Base-by-base conservation (phyloP, 2,888 invertebrate genomes). In the Tenthredo amoena region DNA sequence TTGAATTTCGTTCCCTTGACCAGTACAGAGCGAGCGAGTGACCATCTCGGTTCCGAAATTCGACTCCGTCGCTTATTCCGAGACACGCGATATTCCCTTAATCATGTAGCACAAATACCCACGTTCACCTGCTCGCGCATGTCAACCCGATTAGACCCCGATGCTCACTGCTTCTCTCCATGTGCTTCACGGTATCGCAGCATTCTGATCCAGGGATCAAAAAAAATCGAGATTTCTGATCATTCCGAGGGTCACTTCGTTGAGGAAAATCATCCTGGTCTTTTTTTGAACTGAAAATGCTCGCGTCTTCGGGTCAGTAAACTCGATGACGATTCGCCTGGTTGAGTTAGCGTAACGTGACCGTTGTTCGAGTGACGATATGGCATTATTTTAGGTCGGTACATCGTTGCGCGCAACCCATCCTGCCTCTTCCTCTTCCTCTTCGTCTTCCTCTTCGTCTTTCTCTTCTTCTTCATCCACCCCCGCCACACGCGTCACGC, bases 331-430 rank as follows among this genome's bases (percentile, higher is more conserved):
- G 62, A 62, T 62, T 62, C 71, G 37, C 37, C 71, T 71, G 0
- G 26, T n/a, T 37, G 26, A 26, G 12, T 26, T 5, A 4, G 6
- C 62, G 31, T 6, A 31, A 15, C 71, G 15, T 15, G 0, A 26
- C n/a, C 68, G 15, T 31, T 62, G 7, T 58, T 2, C 21, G 21
- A 58, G 58, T 10, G 2, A 26, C 58, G 9, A 21, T 58, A n/a
- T 10, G 76, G 76, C 76, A 76, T 76, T 76, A 76, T 76, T 76
- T 76, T 50, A 50, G 76, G 76, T 50, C 74, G 74, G 74, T 72
- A 47, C n/a, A 43, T 47, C 76, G 76, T 50, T 76, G 76, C 76
- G 47, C 76, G 50, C 76, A 76, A 79, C 15, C 55, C 79, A 58
- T 79, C 21, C 55, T 79, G 31, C 31, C 55, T n/a, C 18, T n/a